A percentile compares a stretch with the other conserved stretches of the same genome.
Evolutionary conservation across 2,797 vertebrate genomes (phyloP).

Genomic region (Heterohyrax brucei): DNA sequence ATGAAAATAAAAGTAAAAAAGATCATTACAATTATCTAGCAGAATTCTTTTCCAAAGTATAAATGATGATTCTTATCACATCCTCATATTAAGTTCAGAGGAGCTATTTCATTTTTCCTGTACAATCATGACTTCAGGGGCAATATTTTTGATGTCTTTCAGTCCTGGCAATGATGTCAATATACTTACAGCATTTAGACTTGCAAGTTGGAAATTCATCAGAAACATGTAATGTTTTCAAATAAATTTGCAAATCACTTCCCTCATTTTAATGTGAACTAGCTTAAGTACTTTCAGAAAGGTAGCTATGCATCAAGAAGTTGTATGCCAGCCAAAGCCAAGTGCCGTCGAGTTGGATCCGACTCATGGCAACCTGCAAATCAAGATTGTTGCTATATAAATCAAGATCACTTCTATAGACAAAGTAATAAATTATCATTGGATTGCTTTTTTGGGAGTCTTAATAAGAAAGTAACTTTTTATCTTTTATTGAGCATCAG

Average conservation of each 20-base stretch:
- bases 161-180: not conserved
- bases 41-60: too few relatives aligned
- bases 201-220: slow-evolving; percentile 24
- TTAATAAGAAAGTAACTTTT: not conserved
- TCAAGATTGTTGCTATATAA: not conserved
- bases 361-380: too few relatives aligned
- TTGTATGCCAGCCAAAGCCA: not conserved
- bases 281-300: not conserved
- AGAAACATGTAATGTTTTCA: slow-evolving; percentile 14
- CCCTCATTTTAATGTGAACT: slow-evolving; percentile 29
- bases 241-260: slow-evolving; percentile 28
- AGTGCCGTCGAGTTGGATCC: too few relatives aligned
- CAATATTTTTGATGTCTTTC: slow-evolving; percentile 30
- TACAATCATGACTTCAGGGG: not conserved
- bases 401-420: not conserved
- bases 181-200: not conserved
- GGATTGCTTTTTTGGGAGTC: slow-evolving; percentile 15
- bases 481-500: slow-evolving; percentile 15
- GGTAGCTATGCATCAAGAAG: not conserved
- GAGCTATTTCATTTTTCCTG: too few relatives aligned
- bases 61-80: too few relatives aligned
- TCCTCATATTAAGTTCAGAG: too few relatives aligned
- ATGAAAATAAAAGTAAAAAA: too few relatives aligned
- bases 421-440: not conserved
- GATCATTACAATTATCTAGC: too few relatives aligned